These are phyloP conservation scores for Patella pellucida DNA, from an alignment of 2,888 invertebrate genomes.

Conservation along the genomic window DNA sequence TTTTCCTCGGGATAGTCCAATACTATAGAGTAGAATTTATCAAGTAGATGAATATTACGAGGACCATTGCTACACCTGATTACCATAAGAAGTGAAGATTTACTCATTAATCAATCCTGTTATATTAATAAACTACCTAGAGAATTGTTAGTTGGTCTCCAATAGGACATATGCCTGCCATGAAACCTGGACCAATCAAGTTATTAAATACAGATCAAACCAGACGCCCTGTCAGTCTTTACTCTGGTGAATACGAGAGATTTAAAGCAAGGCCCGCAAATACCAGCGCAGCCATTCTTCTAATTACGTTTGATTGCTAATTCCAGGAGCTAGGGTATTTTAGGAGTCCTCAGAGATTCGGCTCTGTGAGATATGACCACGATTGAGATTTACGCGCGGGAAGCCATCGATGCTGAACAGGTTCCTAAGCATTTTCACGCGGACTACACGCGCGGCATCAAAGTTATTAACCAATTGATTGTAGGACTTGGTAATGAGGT, in stretches of 20 bases:
- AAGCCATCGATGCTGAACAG: neutral
- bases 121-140: neutral
- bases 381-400: neutral
- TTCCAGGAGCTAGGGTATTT: neutral
- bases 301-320: conserved; percentile 9
- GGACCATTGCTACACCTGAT: neutral
- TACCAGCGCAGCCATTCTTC: neutral
- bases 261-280: neutral
- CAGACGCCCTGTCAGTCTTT: conserved; percentile 1
- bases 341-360: neutral
- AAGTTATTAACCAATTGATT: conserved; percentile 8
- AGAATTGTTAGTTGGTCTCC: neutral
- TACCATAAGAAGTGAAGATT: conserved; percentile 4
- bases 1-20: too few species aligned
- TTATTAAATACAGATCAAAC: conserved; percentile 4
- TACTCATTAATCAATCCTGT: neutral
- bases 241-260: conserved; percentile 1
- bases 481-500: conserved; percentile 2
- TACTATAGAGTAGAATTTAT: too few species aligned
- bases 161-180: too few species aligned
- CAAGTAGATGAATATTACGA: too few species aligned
- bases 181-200: neutral
- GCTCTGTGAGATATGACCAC: neutral
- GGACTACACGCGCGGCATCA: neutral
- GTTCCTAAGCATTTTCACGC: conserved; percentile 3